These are phyloP conservation scores for Megamerina dolium DNA, from an alignment of 2,888 invertebrate genomes.

Conservation along the genomic window DNA sequence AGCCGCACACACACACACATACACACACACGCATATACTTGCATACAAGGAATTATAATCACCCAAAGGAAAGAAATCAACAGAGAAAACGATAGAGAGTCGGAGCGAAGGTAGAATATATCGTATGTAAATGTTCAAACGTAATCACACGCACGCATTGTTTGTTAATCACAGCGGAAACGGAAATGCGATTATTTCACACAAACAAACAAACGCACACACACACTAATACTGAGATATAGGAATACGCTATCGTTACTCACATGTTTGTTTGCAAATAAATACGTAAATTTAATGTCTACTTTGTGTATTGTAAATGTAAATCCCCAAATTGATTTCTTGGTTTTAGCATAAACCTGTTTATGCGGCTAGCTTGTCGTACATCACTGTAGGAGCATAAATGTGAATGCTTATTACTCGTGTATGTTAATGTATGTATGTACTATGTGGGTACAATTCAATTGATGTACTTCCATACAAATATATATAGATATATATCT, in stretches of 20 bases:
- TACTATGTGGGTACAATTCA: not conserved
- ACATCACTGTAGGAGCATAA: too few relatives aligned
- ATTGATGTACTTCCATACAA: too few relatives aligned
- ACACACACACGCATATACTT: conserved; percentile 5
- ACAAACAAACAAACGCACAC: conserved; percentile 15
- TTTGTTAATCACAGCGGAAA: conserved; percentile 36
- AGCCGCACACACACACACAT: conserved; percentile 5
- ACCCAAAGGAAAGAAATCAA: too few relatives aligned
- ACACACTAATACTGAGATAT: conserved; percentile 8
- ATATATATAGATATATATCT: too few relatives aligned
- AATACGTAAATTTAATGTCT: conserved; percentile 31
- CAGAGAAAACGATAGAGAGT: too few relatives aligned
- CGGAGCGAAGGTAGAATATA: not conserved
- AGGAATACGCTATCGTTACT: too few relatives aligned
- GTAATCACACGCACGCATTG: not conserved
- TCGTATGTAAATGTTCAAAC: not conserved
- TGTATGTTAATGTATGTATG: not conserved
- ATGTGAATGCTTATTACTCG: not conserved
- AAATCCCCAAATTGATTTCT: conserved; percentile 34
- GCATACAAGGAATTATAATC: not conserved
- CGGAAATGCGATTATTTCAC: conserved; percentile 35
- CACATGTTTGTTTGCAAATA: too few relatives aligned
- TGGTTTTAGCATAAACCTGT: too few relatives aligned
- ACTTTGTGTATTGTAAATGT: conserved; percentile 29
- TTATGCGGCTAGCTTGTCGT: too few relatives aligned